These are phyloP conservation scores for Lophura nycthemera DNA, from an alignment of 2,113 vertebrate species.

Conservation along the genomic window DNA sequence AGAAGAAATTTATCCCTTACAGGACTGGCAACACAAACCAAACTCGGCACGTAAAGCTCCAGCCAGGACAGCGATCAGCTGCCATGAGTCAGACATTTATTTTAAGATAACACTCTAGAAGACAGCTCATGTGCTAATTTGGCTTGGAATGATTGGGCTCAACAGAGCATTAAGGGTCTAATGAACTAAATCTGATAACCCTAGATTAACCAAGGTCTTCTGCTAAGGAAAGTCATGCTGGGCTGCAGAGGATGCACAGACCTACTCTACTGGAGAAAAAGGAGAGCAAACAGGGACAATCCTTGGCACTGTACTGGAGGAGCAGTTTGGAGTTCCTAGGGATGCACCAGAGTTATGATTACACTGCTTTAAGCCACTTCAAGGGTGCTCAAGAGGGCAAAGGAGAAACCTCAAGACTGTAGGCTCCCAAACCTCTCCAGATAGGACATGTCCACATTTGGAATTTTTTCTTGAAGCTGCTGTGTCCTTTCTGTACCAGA, in stretches of 20 bases:
- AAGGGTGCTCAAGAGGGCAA: background rate
- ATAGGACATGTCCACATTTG: fast-evolving
- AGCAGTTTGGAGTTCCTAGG: background rate
- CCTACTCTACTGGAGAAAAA: background rate
- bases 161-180: constrained; percentile 51
- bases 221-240: background rate
- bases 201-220: constrained; percentile 49
- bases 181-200: constrained; percentile 56
- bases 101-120: constrained; percentile 30
- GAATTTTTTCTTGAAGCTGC: background rate
- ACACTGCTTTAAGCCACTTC: background rate
- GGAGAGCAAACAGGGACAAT: background rate
- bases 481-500: background rate
- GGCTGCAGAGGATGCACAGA: background rate
- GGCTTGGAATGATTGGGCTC: constrained; percentile 42
- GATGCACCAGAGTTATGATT: background rate
- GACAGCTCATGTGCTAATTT: constrained; percentile 56
- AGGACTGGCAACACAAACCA: background rate
- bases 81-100: constrained; percentile 16
- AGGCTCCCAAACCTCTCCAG: background rate
- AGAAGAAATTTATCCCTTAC: background rate
- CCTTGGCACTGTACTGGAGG: background rate
- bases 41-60: constrained; percentile 9
- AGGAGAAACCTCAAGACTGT: background rate
- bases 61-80: background rate